phyloP scores from a whole-genome alignment of 1,140 invertebrate species.

The Coelopa frigida region DNA sequence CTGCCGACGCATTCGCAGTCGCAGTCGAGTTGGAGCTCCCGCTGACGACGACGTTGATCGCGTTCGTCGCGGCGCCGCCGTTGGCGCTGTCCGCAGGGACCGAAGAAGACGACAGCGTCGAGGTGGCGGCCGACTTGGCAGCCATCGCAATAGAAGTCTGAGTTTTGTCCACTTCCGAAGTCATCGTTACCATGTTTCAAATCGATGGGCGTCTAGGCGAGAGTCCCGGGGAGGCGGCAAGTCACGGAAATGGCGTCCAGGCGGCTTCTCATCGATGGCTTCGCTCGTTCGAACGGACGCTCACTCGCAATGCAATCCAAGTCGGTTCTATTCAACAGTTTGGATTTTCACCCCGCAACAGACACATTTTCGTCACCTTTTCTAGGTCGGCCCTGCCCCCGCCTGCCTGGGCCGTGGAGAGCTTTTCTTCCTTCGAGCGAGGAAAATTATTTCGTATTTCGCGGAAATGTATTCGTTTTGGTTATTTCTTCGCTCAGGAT shows the following conservation, averaged over 20 bases:
- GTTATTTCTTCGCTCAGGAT: too few relatives aligned
- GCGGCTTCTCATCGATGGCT: conserved; percentile 10
- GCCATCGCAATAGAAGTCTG: conserved; percentile 18
- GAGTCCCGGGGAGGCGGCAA: conserved; percentile 13
- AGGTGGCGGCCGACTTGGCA: conserved; percentile 1
- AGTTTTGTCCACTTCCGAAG: conserved; percentile 43
- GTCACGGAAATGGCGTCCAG: conserved; percentile 11
- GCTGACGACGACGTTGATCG: background rate
- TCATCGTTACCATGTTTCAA: conserved; percentile 44
- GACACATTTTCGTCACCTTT: too few relatives aligned
- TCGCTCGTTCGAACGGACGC: background rate
- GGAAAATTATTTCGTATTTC: too few relatives aligned
- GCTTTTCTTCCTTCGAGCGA: too few relatives aligned
- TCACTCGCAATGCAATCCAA: conserved; percentile 1
- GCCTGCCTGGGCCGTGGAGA: too few relatives aligned
- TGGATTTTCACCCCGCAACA: too few relatives aligned
- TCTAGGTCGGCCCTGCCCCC: too few relatives aligned
- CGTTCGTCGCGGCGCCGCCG: conserved; percentile 2
- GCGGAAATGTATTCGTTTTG: too few relatives aligned
- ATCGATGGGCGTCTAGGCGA: conserved; percentile 3
- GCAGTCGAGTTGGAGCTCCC: background rate
- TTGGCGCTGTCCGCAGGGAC: background rate
- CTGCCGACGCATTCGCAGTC: background rate
- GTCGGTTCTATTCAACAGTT: too few relatives aligned
- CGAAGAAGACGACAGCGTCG: too few relatives aligned